Conservation (phyloP, 2,888 invertebrate genomes). For the Malthinus seriepunctatus region DNA sequence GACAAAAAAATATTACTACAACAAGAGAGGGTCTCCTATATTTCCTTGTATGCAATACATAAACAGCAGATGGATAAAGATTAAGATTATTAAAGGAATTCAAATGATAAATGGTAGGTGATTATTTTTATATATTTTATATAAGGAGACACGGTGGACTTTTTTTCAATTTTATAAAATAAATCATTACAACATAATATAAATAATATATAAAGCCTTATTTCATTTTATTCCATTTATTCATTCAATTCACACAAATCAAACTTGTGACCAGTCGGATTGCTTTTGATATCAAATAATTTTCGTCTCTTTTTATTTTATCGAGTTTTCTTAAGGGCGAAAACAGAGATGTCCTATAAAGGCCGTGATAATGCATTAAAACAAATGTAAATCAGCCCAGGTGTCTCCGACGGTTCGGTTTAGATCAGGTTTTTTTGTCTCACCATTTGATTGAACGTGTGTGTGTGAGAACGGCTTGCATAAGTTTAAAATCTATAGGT, state of each 20-base stretch:
- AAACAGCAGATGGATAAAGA: slow-evolving; percentile 20
- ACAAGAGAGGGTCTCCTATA: slow-evolving; percentile 9
- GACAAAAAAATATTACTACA: background rate
- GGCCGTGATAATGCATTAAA: slow-evolving; percentile 26
- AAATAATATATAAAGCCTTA: slow-evolving; percentile 16
- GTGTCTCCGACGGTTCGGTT: slow-evolving; percentile 33
- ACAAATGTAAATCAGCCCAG: slow-evolving; percentile 31
- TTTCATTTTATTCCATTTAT: slow-evolving; percentile 27
- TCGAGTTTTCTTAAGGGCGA: background rate
- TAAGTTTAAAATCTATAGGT: slow-evolving; percentile 28
- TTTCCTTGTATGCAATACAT: slow-evolving; percentile 19
- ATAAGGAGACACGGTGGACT: slow-evolving; percentile 24
- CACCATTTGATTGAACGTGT: slow-evolving; percentile 32
- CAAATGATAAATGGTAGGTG: slow-evolving; percentile 22
- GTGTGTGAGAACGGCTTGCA: slow-evolving; percentile 34
- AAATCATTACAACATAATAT: slow-evolving; percentile 23
- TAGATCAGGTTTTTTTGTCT: slow-evolving; percentile 33
- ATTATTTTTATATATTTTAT: slow-evolving; percentile 28
- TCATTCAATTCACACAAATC: slow-evolving; percentile 31
- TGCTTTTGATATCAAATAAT: background rate
- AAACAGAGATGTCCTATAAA: slow-evolving; percentile 12
- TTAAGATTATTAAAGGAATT: slow-evolving; percentile 28
- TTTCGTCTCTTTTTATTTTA: slow-evolving; percentile 4
- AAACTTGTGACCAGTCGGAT: slow-evolving; percentile 25
- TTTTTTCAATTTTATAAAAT: slow-evolving; percentile 28